These are phyloP conservation scores for Lasioglossum figueresi DNA, from an alignment of 2,888 invertebrate species.

Conservation along the genomic window DNA sequence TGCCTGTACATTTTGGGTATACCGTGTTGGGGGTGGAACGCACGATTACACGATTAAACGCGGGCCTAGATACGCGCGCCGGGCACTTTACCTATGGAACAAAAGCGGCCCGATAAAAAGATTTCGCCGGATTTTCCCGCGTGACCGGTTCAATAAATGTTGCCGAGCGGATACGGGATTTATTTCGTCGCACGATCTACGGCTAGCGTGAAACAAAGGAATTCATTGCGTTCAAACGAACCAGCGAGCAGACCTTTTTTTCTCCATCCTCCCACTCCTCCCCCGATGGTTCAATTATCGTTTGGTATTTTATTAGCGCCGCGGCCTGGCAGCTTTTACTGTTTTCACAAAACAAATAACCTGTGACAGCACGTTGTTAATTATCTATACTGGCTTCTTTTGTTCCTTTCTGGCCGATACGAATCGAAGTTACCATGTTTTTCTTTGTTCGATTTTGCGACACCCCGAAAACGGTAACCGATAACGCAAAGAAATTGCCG, in stretches of 20 bases:
- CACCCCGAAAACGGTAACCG: neutral
- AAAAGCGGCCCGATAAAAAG: constrained; percentile 54
- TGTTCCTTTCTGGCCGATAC: neutral
- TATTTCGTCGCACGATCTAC: constrained; percentile 33
- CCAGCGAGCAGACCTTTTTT: neutral
- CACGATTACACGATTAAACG: constrained; percentile 55
- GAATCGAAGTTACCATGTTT: neutral
- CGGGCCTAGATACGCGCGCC: neutral
- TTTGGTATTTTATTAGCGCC: constrained; percentile 35
- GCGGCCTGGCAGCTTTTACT: constrained; percentile 15
- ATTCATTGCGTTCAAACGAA: constrained; percentile 33
- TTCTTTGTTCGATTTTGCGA: neutral
- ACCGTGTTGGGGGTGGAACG: constrained; percentile 13
- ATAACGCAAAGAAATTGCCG: neutral
- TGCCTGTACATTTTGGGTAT: neutral
- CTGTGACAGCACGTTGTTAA: constrained; percentile 11
- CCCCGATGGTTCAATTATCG: constrained; percentile 24
- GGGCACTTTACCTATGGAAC: constrained; percentile 30
- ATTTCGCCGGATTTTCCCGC: constrained; percentile 44
- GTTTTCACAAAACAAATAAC: constrained; percentile 11
- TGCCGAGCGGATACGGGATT: constrained; percentile 43
- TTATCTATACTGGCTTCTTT: neutral
- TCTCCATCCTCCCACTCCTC: neutral
- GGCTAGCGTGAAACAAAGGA: constrained; percentile 36
- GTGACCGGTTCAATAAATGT: constrained; percentile 50